phyloP scores from a whole-genome alignment of 2,797 vertebrate species.

The Leuciscus waleckii region DNA sequence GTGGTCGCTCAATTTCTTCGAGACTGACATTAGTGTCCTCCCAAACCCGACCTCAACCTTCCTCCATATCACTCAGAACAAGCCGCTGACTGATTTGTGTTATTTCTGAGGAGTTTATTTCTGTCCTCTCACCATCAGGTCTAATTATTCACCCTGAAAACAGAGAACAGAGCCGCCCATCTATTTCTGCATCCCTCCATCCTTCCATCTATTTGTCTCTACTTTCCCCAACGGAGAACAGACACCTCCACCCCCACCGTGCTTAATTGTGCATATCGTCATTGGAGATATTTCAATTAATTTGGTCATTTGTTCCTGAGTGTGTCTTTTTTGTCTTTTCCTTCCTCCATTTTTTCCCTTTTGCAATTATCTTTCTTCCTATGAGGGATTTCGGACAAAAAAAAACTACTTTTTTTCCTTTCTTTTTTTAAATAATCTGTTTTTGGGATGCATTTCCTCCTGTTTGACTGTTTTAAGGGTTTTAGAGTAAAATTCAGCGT shows the following conservation, averaged over 20 bases:
- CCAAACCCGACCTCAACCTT: slow-evolving; percentile 5
- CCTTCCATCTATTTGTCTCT: slow-evolving; percentile 44
- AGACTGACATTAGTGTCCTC: slow-evolving; percentile 9
- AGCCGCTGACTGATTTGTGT: slow-evolving; percentile 19
- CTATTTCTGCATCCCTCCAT: slow-evolving; percentile 43
- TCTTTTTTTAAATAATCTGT: background rate
- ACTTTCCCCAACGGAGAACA: slow-evolving; percentile 53
- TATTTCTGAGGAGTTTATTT: slow-evolving; percentile 47
- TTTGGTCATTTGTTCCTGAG: slow-evolving; percentile 71
- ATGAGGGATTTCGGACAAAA: slow-evolving; percentile 29
- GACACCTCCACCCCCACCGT: slow-evolving; percentile 52
- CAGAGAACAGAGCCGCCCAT: slow-evolving; percentile 14
- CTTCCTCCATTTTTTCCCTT: slow-evolving; percentile 47
- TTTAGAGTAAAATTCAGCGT: slow-evolving; percentile 4
- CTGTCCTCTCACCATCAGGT: slow-evolving; percentile 23
- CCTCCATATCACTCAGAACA: background rate
- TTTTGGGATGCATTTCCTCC: background rate
- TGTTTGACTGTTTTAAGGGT: background rate
- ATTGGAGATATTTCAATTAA: slow-evolving; percentile 68
- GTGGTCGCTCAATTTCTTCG: slow-evolving; percentile 21
- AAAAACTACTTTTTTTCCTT: background rate
- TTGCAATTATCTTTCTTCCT: slow-evolving; percentile 58
- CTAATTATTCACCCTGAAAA: slow-evolving; percentile 50
- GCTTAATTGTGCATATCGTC: slow-evolving; percentile 68
- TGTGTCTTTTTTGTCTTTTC: slow-evolving; percentile 62